Evolutionary conservation across 2,888 invertebrate genomes (phyloP).

Genomic region (Prosapia bicincta): DNA sequence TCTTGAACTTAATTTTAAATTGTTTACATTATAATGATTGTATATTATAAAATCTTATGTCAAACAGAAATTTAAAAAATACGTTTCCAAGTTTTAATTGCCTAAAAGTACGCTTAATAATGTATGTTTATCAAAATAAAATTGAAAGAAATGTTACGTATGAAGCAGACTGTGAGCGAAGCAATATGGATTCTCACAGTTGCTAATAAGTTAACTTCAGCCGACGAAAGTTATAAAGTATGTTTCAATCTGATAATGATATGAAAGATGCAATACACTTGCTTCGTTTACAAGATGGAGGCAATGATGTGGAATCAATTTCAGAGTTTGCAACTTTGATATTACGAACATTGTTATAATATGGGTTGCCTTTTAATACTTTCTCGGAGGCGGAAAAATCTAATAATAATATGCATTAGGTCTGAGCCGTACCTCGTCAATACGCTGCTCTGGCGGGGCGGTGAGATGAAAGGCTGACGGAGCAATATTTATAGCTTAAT

Average conservation of each 20-base stretch:
- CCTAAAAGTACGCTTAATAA: too few relatives aligned
- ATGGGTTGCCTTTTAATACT: slow-evolving; percentile 19
- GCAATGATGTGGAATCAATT: slow-evolving; percentile 29
- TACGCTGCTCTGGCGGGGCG: background rate
- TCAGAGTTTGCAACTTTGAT: slow-evolving; percentile 28
- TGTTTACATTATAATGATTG: too few relatives aligned
- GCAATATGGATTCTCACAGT: too few relatives aligned
- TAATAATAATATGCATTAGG: slow-evolving; percentile 31
- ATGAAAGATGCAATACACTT: background rate
- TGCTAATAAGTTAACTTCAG: background rate
- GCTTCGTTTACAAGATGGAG: background rate
- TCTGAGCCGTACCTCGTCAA: background rate
- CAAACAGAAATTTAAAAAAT: too few relatives aligned
- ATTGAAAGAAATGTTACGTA: too few relatives aligned
- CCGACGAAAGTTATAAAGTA: background rate
- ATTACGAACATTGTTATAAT: slow-evolving; percentile 11
- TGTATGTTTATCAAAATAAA: too few relatives aligned
- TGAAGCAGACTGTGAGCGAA: too few relatives aligned
- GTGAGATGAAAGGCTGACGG: background rate
- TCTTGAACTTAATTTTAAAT: too few relatives aligned
- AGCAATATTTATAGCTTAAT: background rate
- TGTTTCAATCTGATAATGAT: background rate
- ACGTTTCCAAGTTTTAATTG: too few relatives aligned
- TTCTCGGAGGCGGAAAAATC: slow-evolving; percentile 24
- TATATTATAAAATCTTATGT: too few relatives aligned